Conservation (phyloP, 2,888 invertebrate species). For the Deladenus siricidicola region DNA sequence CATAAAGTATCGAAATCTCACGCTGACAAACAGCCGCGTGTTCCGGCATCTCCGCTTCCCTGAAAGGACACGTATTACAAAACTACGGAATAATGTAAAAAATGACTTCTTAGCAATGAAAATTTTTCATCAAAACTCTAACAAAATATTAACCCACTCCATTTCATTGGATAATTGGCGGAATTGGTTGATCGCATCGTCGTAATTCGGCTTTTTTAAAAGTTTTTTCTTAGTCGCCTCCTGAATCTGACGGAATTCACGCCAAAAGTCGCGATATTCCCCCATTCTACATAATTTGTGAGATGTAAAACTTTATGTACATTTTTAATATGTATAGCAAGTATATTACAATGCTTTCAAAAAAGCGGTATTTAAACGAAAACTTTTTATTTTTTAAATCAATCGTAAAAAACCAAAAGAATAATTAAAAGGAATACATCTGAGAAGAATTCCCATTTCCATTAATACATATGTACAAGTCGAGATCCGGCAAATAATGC, state of each 20-base stretch:
- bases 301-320: too few relatives aligned
- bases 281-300: too few relatives aligned
- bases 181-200: slow-evolving; percentile 19
- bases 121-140: neutral
- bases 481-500: too few relatives aligned
- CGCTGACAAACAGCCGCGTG: slow-evolving; percentile 26
- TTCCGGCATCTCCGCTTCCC: slow-evolving; percentile 20
- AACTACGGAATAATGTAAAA: neutral
- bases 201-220: slow-evolving; percentile 29
- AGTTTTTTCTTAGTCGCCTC: slow-evolving; percentile 24
- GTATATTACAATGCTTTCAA: too few relatives aligned
- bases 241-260: slow-evolving; percentile 20
- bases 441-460: too few relatives aligned
- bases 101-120: too few relatives aligned
- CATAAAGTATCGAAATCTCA: slow-evolving; percentile 26
- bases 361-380: too few relatives aligned
- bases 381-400: too few relatives aligned
- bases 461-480: too few relatives aligned
- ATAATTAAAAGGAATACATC: too few relatives aligned
- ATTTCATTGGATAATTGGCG: slow-evolving; percentile 13
- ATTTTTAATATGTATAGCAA: too few relatives aligned
- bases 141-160: slow-evolving; percentile 10
- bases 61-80: slow-evolving; percentile 3
- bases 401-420: too few relatives aligned
- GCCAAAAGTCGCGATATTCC: slow-evolving; percentile 24